phyloP scores from a whole-genome alignment of 2,113 vertebrate species.

The Aphyosemion australe region DNA sequence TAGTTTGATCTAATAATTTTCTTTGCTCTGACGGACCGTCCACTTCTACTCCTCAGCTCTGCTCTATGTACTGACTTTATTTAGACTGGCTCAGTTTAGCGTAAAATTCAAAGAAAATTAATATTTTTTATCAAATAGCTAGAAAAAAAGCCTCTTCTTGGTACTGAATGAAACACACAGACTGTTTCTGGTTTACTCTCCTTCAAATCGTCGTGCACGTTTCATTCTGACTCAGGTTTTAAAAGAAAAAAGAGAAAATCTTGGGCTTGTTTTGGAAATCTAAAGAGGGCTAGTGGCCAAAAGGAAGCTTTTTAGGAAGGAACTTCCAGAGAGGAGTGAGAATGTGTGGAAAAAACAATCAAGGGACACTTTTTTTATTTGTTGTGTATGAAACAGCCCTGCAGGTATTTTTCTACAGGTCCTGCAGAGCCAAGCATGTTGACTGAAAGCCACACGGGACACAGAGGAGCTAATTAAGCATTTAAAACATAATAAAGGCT shows the following conservation, averaged over 20 bases:
- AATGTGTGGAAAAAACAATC: neutral
- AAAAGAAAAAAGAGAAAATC: slow-evolving; percentile 36
- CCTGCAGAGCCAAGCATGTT: neutral
- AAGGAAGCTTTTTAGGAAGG: neutral
- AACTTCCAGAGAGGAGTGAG: neutral
- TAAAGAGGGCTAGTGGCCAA: neutral
- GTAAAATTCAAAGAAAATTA: too few species aligned
- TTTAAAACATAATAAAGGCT: slow-evolving; percentile 12
- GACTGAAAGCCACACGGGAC: neutral
- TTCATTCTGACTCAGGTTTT: slow-evolving; percentile 40
- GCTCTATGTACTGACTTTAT: neutral
- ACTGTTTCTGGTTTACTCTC: slow-evolving; percentile 13
- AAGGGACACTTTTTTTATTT: slow-evolving; percentile 9
- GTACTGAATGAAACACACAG: slow-evolving; percentile 1
- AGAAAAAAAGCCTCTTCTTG: slow-evolving; percentile 3
- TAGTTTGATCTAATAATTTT: slow-evolving; percentile 8
- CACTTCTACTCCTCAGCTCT: neutral
- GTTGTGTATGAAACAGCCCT: slow-evolving; percentile 13
- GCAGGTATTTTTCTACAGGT: slow-evolving; percentile 21
- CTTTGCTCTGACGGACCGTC: neutral
- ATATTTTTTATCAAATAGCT: slow-evolving; percentile 1
- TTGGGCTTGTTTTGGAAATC: slow-evolving; percentile 4
- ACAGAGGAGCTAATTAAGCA: slow-evolving; percentile 16
- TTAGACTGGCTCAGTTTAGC: too few species aligned
- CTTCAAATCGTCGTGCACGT: slow-evolving; percentile 16